A percentile compares a stretch with the other conserved stretches of the same genome.
Evolutionary conservation across 2,797 vertebrate species (phyloP).

Genomic region (Gephyroberyx darwinii): DNA sequence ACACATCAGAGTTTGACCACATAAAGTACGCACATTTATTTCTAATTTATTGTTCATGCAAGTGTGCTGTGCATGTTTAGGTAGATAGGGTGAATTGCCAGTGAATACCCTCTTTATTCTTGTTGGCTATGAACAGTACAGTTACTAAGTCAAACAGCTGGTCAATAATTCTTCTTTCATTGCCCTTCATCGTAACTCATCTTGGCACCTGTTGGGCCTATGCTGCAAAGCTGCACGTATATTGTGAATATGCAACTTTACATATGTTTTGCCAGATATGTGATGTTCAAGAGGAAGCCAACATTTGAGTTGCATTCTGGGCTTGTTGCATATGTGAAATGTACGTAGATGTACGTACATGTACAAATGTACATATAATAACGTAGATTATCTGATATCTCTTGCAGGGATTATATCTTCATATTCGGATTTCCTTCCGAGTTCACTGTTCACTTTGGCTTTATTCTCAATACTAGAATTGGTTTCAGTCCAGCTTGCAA

Average conservation of each 20-base stretch:
- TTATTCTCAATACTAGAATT: conserved; percentile 10
- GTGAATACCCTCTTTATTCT: conserved; percentile 20
- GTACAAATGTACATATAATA: no score
- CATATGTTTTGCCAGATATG: not conserved
- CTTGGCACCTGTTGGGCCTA: conserved; percentile 1
- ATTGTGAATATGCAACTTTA: conserved; percentile 20
- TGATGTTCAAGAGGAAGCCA: conserved; percentile 9
- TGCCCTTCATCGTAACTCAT: not conserved
- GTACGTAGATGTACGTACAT: no score
- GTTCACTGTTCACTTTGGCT: conserved; percentile 5
- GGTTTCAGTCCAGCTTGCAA: conserved; percentile 21
- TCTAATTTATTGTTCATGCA: conserved; percentile 69
- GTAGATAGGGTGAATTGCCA: not conserved
- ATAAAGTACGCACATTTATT: conserved; percentile 62
- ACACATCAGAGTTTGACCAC: conserved; percentile 61
- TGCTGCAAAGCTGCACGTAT: conserved; percentile 36
- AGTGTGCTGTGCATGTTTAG: conserved; percentile 43
- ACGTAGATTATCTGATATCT: conserved; percentile 6
- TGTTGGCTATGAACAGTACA: conserved; percentile 45
- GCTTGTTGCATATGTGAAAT: conserved; percentile 40
- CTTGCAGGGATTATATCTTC: not conserved
- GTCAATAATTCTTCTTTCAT: conserved; percentile 8
- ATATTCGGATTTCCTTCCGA: not conserved
- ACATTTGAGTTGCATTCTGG: conserved; percentile 11
- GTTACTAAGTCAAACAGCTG: conserved; percentile 20